Evolutionary conservation across 2,888 invertebrate species (phyloP), one percentile per base, ranked within the genome.

Genomic region (Microctonus aethiopoides): DNA sequence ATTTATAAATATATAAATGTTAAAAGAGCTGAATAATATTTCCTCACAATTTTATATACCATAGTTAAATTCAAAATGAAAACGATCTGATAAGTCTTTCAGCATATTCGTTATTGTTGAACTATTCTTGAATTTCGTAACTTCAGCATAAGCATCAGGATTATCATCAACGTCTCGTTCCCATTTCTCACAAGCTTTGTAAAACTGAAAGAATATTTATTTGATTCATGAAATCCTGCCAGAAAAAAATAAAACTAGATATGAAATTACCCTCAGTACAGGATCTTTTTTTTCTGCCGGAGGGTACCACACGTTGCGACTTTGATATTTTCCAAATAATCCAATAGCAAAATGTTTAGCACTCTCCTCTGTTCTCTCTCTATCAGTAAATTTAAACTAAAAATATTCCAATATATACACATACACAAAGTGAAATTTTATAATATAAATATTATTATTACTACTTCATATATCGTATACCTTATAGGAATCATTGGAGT

Each of bases 301-400:
- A 26, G 91, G 91, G 87, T 90, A 94, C 80, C 88, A 87, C 11
- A 95, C 91, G 74, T 90, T 85, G 63, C 89, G 87, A 22, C 90
- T 89, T 24, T 89, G 88, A 77, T 89, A 87, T 73, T 89, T 89
- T 13, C 93, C 93, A 87, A 95, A 95, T 54, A 95, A 85, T 0
- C 95, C 95, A 63, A 91, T 88, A 0, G 92, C 90, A 87, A 95
- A 95, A 82, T 91, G 89, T 78, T 89, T 89, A 0, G 94, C 94
- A 85, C 95, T 95, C 78, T 91, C 90, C 67, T 91, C 89, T 0
- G 95, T 91, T 76, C 95, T 89, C 81, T 95, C 92, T 0, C 93
- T 93, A 1, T 91, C 90, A 20, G 95, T 95, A 76, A 91, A 93
- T 78, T 91, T 92, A 80, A 95, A 93, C 92, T 94, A 88, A 89